Evolutionary conservation across 2,113 vertebrate genomes (phyloP).

Genomic region (Gorsachius goisagi): DNA sequence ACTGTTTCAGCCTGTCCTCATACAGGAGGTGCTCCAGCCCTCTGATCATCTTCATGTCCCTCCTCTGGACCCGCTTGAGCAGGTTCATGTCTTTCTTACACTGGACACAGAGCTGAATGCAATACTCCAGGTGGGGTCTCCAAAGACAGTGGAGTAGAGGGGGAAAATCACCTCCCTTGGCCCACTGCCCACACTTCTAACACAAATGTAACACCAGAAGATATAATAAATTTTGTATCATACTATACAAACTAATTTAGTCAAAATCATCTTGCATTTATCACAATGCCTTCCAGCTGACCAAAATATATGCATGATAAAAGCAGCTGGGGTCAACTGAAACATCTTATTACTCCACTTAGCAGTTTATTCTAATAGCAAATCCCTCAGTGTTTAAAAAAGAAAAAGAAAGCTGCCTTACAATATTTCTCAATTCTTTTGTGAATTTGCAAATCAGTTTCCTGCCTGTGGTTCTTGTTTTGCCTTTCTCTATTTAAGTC

Average conservation of each 20-base stretch:
- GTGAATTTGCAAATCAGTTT: not conserved
- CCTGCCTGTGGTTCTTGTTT: not conserved
- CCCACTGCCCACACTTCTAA: not conserved
- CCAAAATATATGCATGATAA: not conserved
- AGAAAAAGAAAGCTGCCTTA: not conserved
- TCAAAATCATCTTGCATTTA: not conserved
- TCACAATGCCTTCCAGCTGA: not conserved
- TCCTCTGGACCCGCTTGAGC: not conserved
- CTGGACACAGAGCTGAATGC: not conserved
- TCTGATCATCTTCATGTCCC: fast-evolving
- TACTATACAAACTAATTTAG: not conserved
- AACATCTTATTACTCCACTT: not conserved
- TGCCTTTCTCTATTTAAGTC: not conserved
- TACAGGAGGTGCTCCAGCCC: not conserved
- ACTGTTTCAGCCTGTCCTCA: not conserved
- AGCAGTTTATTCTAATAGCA: not conserved
- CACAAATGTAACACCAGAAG: not conserved
- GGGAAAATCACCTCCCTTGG: fast-evolving
- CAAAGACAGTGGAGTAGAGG: not conserved
- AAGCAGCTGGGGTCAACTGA: not conserved
- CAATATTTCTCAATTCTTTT: not conserved
- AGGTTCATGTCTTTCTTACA: not conserved
- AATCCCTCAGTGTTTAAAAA: not conserved
- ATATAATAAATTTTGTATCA: not conserved
- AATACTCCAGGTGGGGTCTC: not conserved